phyloP scores from a whole-genome alignment of 2,797 vertebrate species.

The Chlorospingus semifuscus region DNA sequence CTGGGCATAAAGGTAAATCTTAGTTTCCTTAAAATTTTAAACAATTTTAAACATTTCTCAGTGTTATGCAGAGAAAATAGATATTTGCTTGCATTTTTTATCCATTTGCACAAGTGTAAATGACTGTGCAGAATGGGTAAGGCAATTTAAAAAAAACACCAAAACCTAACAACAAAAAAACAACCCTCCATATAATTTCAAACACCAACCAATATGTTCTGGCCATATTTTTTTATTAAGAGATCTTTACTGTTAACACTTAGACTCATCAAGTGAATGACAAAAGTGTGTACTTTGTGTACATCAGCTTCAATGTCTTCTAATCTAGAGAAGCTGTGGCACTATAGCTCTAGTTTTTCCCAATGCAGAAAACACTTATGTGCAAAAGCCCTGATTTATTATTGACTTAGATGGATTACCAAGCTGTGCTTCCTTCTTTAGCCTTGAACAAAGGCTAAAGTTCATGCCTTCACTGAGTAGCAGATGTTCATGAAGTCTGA shows the following conservation, averaged over 20 bases:
- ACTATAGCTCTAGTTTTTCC: background rate
- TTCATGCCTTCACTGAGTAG: slow-evolving; percentile 46
- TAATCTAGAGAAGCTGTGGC: background rate
- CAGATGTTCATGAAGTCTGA: slow-evolving; percentile 53
- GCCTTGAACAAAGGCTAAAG: slow-evolving; percentile 50
- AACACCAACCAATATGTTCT: background rate
- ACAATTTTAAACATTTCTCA: background rate
- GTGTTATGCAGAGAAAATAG: background rate
- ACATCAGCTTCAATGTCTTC: background rate
- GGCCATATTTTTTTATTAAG: background rate
- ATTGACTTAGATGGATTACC: slow-evolving; percentile 61
- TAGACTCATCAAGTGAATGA: background rate
- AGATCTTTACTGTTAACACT: background rate
- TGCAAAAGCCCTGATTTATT: slow-evolving; percentile 27
- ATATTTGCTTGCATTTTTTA: background rate
- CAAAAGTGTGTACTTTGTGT: background rate
- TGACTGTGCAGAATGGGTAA: background rate
- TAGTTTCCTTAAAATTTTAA: background rate
- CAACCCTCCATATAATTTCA: background rate
- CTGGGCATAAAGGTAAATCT: background rate
- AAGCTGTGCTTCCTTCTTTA: slow-evolving; percentile 51
- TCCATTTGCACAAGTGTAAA: background rate
- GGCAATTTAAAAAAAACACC: background rate
- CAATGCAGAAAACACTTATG: background rate
- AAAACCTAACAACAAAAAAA: background rate